Conservation (phyloP, 2,113 vertebrate species). For the Edolisoma coerulescens region DNA sequence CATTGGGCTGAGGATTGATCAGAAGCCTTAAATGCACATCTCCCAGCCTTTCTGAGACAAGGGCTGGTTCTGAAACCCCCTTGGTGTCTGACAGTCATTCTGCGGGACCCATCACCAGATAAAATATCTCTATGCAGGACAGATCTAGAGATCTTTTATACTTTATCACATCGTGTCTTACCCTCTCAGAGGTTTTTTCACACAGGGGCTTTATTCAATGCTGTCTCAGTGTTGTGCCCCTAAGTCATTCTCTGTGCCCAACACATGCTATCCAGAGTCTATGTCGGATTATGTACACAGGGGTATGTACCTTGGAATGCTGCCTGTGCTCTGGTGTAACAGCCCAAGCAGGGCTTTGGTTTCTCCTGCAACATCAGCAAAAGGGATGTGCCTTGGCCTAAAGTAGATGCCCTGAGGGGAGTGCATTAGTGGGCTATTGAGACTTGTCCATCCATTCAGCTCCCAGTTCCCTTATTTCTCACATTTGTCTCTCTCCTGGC, state of each 20-base stretch:
- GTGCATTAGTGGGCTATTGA: neutral
- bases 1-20: neutral
- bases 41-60: neutral
- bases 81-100: neutral
- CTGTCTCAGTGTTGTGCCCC: neutral
- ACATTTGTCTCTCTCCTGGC: neutral
- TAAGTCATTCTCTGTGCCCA: neutral
- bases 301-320: accelerated
- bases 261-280: accelerated
- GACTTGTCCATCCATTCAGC: neutral
- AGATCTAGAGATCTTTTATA: neutral
- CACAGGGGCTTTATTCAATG: accelerated
- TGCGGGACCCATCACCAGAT: neutral
- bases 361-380: neutral
- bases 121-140: neutral
- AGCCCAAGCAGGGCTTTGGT: neutral
- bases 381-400: neutral
- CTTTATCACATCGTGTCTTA: neutral
- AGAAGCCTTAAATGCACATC: neutral
- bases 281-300: neutral
- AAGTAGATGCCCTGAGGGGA: neutral
- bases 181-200: neutral
- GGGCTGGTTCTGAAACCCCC: neutral
- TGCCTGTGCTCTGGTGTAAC: neutral
- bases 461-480: neutral